Evolutionary conservation across 1,140 invertebrate species (phyloP), one percentile per base, ranked within the genome.

Genomic region (Trichomalopsis sarcophagae): DNA sequence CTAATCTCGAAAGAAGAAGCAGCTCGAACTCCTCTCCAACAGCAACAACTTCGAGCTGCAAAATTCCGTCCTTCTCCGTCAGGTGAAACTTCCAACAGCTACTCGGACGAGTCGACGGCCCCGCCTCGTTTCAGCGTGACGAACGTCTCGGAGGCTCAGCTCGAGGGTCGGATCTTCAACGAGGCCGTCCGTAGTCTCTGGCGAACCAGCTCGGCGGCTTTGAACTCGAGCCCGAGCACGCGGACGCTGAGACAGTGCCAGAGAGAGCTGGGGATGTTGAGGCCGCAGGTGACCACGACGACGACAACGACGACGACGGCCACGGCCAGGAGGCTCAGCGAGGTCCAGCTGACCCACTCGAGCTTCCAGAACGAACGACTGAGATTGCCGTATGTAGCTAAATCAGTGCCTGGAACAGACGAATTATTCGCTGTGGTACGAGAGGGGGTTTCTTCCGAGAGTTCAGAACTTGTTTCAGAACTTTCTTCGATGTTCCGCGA

Each of bases 111-210:
- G 75, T 89, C 90, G 3, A 66, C 90, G 0, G 92, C 77, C 79
- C 87, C 82, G 17, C 90, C 89, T 27, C 90, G 90, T 30, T 92
- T 91, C 80, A 88, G 81, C 17, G 86, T 91, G 27, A 88, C 89
- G 13, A 90, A 88, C 44, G 75, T 86, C 0, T 88, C 88, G 23
- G 91, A 92, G 81, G 88, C 91, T 69, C 88, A 91, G 66, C 85
- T 92, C 21, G 88, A 91, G 68, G 76, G 81, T 14, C 87, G 90
- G 7, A 87, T 92, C 10, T 88, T 85, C 27, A 87, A 87, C 77
- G 87, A 91, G 2, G 62, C 77, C 0, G 88, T 92, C 3, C 88
- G 88, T 21, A 86, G 88, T 69, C 78, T 92, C 5, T 92, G 91
- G 91, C 23, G 75, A 11, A 30, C 17, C 33, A 21, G 14, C 14